Evolutionary conservation across 2,113 vertebrate genomes (phyloP).

Genomic region (Hippopotamus amphibius): DNA sequence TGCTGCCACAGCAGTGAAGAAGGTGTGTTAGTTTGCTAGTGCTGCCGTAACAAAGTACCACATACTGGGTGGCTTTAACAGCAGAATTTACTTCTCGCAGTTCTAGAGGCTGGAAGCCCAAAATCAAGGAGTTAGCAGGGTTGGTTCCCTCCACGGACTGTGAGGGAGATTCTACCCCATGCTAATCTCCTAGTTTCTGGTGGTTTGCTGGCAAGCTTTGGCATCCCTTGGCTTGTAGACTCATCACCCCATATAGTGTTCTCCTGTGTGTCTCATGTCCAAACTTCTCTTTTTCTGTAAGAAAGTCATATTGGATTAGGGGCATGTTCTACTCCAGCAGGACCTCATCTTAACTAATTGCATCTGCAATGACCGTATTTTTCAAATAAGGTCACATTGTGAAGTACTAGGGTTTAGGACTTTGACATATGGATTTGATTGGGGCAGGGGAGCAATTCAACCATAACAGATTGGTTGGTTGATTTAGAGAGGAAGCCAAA

Average conservation of each 20-base stretch:
- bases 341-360: background rate
- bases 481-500: background rate
- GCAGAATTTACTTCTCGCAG: background rate
- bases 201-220: background rate
- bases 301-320: too few relatives aligned
- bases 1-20: background rate
- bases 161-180: background rate
- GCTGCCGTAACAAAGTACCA: background rate
- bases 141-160: background rate
- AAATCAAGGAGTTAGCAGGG: background rate
- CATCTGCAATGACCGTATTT: background rate
- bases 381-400: constrained; percentile 1
- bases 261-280: background rate
- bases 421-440: background rate
- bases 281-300: background rate
- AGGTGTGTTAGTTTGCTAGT: background rate
- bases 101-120: background rate
- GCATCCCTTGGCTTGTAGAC: background rate
- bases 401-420: background rate
- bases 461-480: background rate
- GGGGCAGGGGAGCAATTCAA: background rate
- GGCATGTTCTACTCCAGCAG: background rate
- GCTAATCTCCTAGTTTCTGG: background rate
- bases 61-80: background rate
- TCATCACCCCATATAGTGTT: background rate